These are phyloP conservation scores for Drosophila chauvacae DNA, from an alignment of 1,140 invertebrate genomes.

Conservation along the genomic window DNA sequence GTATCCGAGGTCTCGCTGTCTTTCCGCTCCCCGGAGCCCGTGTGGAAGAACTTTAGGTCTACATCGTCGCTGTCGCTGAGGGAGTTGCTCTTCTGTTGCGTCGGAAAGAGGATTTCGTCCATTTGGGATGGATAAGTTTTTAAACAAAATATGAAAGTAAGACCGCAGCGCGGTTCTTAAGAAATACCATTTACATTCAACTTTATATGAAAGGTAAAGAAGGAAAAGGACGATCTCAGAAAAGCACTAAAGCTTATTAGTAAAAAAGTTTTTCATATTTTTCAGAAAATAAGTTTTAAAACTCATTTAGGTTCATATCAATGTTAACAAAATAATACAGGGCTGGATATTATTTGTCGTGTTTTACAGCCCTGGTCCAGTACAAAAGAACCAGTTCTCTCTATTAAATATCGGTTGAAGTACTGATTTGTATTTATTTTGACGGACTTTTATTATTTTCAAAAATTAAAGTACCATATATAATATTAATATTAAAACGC, in stretches of 20 bases:
- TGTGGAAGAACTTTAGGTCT: constrained; percentile 70
- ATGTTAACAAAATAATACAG: constrained; percentile 35
- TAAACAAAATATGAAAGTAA: not conserved
- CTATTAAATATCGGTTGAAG: not conserved
- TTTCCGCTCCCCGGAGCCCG: constrained; percentile 51
- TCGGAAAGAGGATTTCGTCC: constrained; percentile 77
- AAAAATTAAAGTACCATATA: too few species aligned
- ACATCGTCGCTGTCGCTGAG: constrained; percentile 70
- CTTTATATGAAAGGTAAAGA: not conserved
- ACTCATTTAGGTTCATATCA: not conserved
- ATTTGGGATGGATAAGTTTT: constrained; percentile 43
- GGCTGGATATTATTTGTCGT: not conserved
- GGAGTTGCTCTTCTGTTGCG: constrained; percentile 59
- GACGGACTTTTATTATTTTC: not conserved
- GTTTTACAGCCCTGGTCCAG: constrained; percentile 5
- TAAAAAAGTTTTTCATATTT: too few species aligned
- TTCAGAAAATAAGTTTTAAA: not conserved
- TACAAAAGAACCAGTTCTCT: not conserved
- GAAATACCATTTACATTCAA: not conserved
- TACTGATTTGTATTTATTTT: not conserved
- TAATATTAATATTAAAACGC: too few species aligned
- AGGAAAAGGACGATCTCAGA: accelerated
- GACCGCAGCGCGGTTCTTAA: not conserved
- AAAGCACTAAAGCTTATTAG: too few species aligned
- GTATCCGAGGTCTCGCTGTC: constrained; percentile 70